A percentile compares a stretch with the other conserved stretches of the same genome.
Conservation (phyloP, 2,797 vertebrate species). For the Aythya fuligula region DNA sequence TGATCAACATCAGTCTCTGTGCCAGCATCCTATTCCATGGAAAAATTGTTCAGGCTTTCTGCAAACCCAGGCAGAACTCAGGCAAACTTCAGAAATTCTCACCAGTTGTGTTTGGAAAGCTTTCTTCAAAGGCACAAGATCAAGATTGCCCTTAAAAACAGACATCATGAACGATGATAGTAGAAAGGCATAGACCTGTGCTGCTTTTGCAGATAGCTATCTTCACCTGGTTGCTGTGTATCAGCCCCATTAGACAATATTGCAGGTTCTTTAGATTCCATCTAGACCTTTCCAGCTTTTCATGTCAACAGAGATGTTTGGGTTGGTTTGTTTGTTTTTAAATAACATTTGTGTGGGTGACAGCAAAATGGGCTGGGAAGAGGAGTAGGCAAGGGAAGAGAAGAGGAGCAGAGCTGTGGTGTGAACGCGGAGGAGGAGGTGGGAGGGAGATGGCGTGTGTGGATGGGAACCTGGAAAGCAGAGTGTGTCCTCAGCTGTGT, state of each 20-base stretch:
- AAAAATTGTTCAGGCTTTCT: neutral
- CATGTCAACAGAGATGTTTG: neutral
- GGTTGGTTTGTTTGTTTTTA: neutral
- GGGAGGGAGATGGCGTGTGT: neutral
- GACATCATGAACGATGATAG: neutral
- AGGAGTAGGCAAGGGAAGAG: neutral
- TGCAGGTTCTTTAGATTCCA: neutral
- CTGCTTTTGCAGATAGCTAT: neutral
- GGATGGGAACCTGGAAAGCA: neutral
- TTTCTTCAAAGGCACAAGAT: neutral
- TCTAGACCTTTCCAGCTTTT: neutral
- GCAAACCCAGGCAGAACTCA: neutral
- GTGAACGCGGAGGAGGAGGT: fast-evolving
- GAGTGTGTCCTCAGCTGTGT: neutral
- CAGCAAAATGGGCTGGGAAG: neutral
- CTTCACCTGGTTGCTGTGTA: neutral
- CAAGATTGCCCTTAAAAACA: neutral
- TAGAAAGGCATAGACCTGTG: neutral
- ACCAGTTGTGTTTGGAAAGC: neutral
- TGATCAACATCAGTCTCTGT: neutral
- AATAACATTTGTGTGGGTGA: neutral
- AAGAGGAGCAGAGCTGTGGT: neutral
- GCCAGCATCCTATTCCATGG: neutral
- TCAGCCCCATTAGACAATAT: neutral
- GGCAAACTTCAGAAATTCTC: neutral